Evolutionary conservation across 2,888 invertebrate genomes (phyloP).

Genomic region (Halictus ligatus): DNA sequence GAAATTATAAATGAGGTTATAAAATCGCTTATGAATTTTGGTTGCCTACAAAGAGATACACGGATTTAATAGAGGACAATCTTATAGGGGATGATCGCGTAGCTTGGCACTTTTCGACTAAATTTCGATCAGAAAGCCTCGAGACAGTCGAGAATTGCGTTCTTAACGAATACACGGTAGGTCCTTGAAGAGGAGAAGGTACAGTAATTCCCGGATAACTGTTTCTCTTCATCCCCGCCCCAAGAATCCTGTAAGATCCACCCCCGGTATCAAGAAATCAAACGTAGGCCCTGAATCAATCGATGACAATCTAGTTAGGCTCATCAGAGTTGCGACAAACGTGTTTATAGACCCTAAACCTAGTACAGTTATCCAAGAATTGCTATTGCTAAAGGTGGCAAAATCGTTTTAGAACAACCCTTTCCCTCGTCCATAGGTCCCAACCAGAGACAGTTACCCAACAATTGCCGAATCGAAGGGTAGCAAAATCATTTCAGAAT

Average conservation of each 20-base stretch:
- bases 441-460: background rate
- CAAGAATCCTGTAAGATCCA: background rate
- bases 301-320: background rate
- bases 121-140: background rate
- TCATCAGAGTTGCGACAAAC: background rate
- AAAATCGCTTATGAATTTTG: background rate
- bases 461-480: background rate
- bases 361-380: background rate
- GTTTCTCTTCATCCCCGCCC: background rate
- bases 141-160: slow-evolving; percentile 2
- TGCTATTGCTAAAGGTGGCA: background rate
- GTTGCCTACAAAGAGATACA: too few species aligned
- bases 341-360: too few species aligned
- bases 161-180: background rate
- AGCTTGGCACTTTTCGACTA: slow-evolving; percentile 1
- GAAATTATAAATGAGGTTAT: background rate
- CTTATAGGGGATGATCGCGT: background rate
- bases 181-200: background rate
- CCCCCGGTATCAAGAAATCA: background rate
- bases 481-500: background rate
- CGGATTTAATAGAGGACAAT: background rate
- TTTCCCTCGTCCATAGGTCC: background rate
- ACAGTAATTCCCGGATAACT: background rate
- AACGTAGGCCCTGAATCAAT: too few species aligned
- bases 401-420: background rate